Evolutionary conservation across 2,888 invertebrate species (phyloP), one percentile per base, ranked within the genome.

Genomic region (Petrolisthes cinctipes): DNA sequence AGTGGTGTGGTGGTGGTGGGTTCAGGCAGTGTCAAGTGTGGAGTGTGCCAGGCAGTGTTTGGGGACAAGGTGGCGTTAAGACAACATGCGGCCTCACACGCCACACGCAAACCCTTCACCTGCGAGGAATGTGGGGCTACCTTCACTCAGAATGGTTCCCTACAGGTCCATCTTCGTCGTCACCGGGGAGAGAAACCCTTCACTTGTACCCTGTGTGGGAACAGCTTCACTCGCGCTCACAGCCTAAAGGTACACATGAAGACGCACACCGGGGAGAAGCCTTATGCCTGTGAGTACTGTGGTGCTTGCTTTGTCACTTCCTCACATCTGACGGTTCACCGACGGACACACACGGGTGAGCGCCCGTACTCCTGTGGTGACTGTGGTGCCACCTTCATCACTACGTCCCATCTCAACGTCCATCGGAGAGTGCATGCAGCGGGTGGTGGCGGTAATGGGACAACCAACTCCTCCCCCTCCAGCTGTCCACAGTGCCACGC

Each of bases 261-360:
- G 85, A 90, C 90, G n/a, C 90, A 90, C 82, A 90, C 90, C 2
- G 90, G 90, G 75, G 90, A 90, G 83, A 90, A 90, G 68, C 90
- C 90, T 61, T 89, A 89, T 82, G 84, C 87, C 14, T 90, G 90
- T 83, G 90, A 90, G 75, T 90, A 89, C 66, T 90, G 90, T 80
- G 89, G 89, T 56, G 89, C 90, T 51, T 89, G 90, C 78, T 90
- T 90, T 82, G 89, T 90, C 57, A 90, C 90, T 14, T 90, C 90
- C 20, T 90, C 90, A 61, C 90, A 90, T 82, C 79, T 90, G 78
- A 90, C 89, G 20, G 90, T 90, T 61, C 90, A 90, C 75, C 86
- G 90, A 37, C 85, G 90, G 51, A 90, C 89, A 68, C 90, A 90
- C 81, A 90, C 89, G 14, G 90, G 90, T 61, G 90, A 90, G 71